Percentiles rank a stretch among this genome's conserved stretches.
Evolutionary conservation across 1,140 invertebrate species (phyloP).

Genomic region (Brachionus sp.): DNA sequence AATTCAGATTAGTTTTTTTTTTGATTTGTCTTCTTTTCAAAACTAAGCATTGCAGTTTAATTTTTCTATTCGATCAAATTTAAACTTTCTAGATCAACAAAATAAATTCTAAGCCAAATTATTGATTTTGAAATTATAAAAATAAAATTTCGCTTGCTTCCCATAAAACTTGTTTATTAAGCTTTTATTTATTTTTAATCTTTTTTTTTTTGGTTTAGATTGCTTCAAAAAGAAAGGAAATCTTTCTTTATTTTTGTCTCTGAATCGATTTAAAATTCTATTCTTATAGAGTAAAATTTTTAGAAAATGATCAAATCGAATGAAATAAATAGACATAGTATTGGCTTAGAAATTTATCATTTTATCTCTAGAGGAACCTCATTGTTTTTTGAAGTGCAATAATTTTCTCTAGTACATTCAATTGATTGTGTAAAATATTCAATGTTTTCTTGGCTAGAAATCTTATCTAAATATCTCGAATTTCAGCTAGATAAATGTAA

Average conservation of each 20-base stretch:
- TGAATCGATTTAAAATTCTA: not conserved
- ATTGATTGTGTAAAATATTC: not conserved
- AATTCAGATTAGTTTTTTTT: not conserved
- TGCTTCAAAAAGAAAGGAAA: too few relatives aligned
- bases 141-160: not conserved
- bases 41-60: not conserved
- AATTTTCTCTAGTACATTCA: not conserved
- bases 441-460: not conserved
- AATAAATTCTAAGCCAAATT: not conserved
- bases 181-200: not conserved
- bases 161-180: not conserved
- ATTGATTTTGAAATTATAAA: not conserved
- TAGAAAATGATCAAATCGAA: not conserved
- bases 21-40: not conserved
- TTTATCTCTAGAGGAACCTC: not conserved
- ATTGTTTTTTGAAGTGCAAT: not conserved
- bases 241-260: too few relatives aligned
- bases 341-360: not conserved
- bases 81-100: not conserved
- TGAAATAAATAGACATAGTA: not conserved
- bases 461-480: not conserved
- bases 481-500: not conserved
- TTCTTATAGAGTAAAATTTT: not conserved
- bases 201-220: not conserved
- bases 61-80: not conserved